Conservation (phyloP, 2,888 invertebrate genomes). For the Drosophila subsilvestris region DNA sequence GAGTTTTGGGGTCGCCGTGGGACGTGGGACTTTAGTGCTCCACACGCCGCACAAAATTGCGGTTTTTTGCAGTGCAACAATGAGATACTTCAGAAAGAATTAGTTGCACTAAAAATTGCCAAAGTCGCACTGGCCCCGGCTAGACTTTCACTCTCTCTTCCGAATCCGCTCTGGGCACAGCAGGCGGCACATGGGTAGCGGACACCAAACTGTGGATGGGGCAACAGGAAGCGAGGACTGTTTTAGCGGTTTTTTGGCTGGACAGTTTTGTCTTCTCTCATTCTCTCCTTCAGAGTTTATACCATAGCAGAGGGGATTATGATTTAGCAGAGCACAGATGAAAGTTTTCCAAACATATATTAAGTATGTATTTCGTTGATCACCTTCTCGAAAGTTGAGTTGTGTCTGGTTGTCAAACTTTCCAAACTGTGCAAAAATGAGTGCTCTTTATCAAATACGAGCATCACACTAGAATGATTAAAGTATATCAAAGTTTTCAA, state of each 20-base stretch:
- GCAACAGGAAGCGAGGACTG: slow-evolving; percentile 55
- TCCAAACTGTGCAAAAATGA: no score
- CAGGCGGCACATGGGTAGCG: slow-evolving; percentile 45
- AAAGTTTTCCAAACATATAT: background rate
- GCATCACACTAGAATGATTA: no score
- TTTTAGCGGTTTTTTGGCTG: slow-evolving; percentile 60
- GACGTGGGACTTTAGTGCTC: slow-evolving; percentile 1
- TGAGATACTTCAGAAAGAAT: slow-evolving; percentile 81
- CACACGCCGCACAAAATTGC: slow-evolving; percentile 76
- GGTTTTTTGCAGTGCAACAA: slow-evolving; percentile 76
- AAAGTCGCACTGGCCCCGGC: slow-evolving; percentile 65
- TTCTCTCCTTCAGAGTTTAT: background rate
- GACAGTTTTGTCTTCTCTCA: slow-evolving; percentile 38
- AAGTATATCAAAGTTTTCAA: no score
- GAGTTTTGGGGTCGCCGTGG: background rate
- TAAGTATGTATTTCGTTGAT: background rate
- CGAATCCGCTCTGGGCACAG: slow-evolving; percentile 48
- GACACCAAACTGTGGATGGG: background rate
- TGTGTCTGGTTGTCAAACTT: no score
- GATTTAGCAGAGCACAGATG: slow-evolving; percentile 4
- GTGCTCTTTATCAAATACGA: no score
- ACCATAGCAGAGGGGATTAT: slow-evolving; percentile 13
- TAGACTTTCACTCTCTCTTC: slow-evolving; percentile 59
- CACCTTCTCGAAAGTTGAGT: background rate
- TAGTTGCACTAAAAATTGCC: slow-evolving; percentile 80